Base-by-base conservation (phyloP, 2,888 invertebrate genomes). In the Mesorhabditis spiculigera region DNA sequence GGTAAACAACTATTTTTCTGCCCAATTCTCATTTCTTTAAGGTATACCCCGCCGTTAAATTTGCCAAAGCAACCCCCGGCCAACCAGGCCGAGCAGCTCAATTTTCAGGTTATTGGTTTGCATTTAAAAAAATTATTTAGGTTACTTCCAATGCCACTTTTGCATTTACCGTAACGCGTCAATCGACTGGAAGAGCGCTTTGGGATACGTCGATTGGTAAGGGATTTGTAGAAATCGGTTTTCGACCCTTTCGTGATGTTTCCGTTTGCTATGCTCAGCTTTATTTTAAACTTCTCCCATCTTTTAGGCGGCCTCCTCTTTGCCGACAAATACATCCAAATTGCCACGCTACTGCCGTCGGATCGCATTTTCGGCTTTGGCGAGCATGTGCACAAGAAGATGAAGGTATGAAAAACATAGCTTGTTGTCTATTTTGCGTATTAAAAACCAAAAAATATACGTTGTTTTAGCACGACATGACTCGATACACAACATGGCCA, bases 291-390 rank as follows among this genome's bases (percentile, higher is more conserved):
- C 28, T 28, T 28, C 1, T 50, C 1, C 28, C 28, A 28, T 28
- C n/a, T 41, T 67, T 10, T 62, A 78, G 79, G 83, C 6, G 83
- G 82, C 45, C 73, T 84, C 66, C 73, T 78, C 45, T 84, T 83
- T 68, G 76, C 81, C 13, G 79, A 82, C 66, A 78, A 82, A 66
- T 84, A 77, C 72, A 81, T 84, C 65, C 84, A 84, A 75, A 81
- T 84, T 43, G 82, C 81, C 28, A 82, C 82, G 0, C 76, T 73
- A 66, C 73, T 83, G 5, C 79, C 83, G 4, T 74, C 81, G 10
- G 73, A 79, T 65, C 76, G 80, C 58, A 71, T 85, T 28, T 85
- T 76, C 68, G 85, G 85, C 43, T 82, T 82, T 65, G 85, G 85
- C 63, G 85, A 85, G 69, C 76, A 83, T 68, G 71, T 80, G 43